Conservation (phyloP, 2,797 vertebrate genomes). For the Manis pentadactyla region DNA sequence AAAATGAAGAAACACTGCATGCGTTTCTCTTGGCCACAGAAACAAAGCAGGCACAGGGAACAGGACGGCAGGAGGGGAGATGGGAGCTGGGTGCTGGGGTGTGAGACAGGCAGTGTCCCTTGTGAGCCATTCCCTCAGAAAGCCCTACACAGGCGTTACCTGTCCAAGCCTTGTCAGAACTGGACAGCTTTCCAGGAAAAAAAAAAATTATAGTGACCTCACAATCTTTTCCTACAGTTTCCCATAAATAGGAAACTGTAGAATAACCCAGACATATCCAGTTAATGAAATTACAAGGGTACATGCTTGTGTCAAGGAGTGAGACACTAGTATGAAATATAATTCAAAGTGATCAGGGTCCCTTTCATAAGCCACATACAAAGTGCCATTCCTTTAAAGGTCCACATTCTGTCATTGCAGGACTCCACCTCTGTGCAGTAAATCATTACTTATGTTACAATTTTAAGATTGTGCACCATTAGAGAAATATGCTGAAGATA, state of each 20-base stretch:
- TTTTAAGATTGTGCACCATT: neutral
- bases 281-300: neutral
- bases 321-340: neutral
- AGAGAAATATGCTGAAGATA: neutral
- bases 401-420: neutral
- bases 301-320: neutral
- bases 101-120: no score
- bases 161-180: no score
- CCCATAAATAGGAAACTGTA: neutral
- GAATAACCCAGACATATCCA: neutral
- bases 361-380: neutral
- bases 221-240: neutral
- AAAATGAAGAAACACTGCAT: no score
- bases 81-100: no score
- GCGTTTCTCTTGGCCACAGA: no score
- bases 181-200: no score
- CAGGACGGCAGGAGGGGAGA: no score
- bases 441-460: neutral
- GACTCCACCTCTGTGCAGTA: neutral
- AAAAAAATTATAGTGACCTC: no score
- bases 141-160: no score
- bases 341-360: neutral
- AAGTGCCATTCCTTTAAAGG: neutral
- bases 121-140: no score
- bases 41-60: no score